A percentile compares a stretch with the other conserved stretches of the same genome.
Evolutionary conservation across 2,797 vertebrate species (phyloP).

Genomic region (Lacerta viridis): DNA sequence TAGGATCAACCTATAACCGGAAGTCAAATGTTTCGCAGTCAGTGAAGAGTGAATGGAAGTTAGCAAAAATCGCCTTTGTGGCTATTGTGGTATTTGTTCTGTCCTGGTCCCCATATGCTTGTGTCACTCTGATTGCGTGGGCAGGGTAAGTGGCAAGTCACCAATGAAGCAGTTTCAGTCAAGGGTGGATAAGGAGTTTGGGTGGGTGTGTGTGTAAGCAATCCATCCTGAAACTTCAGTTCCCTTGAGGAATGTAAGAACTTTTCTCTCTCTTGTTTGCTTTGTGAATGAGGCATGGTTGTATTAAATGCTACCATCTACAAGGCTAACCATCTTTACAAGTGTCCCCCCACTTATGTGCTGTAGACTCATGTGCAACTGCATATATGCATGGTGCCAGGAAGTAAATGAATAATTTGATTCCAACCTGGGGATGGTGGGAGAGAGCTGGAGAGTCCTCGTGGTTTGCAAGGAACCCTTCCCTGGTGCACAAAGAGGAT

Average conservation of each 20-base stretch:
- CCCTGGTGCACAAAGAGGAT: no score
- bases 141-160: conserved; percentile 83
- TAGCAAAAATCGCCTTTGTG: conserved; percentile 92
- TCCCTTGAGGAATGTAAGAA: neutral
- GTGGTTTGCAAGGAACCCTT: no score
- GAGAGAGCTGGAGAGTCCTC: no score
- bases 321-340: neutral
- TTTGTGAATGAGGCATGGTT: neutral
- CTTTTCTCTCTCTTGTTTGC: neutral
- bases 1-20: conserved; percentile 84
- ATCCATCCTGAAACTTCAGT: neutral
- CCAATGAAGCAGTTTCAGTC: neutral
- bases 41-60: conserved; percentile 89
- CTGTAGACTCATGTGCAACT: no score
- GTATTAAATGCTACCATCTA: neutral
- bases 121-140: conserved; percentile 91
- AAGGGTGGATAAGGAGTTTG: neutral
- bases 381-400: no score
- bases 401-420: no score
- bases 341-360: no score
- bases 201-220: no score
- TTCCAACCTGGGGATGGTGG: no score
- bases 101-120: conserved; percentile 92
- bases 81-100: conserved; percentile 89
- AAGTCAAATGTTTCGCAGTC: conserved; percentile 81